A percentile compares a stretch with the other conserved stretches of the same genome.
These are phyloP conservation scores for Cataglyphis cursor DNA, from an alignment of 2,888 invertebrate species.

Conservation along the genomic window DNA sequence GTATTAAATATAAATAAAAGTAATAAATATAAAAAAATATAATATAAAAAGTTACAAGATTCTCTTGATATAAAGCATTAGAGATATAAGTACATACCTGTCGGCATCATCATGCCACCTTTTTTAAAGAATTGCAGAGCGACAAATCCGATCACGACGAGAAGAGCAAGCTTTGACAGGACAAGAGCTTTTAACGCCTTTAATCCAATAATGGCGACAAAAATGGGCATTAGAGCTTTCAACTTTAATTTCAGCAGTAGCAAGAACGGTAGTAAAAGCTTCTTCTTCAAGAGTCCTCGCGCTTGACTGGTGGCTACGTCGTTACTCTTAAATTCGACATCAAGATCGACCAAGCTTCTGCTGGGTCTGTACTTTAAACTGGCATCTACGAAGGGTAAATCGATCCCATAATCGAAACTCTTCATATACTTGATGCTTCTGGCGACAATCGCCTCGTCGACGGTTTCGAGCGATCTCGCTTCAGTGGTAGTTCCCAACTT, in stretches of 20 bases:
- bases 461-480: slow-evolving; percentile 81
- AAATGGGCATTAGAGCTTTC: slow-evolving; percentile 94
- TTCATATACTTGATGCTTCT: slow-evolving; percentile 91
- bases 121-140: slow-evolving; percentile 93
- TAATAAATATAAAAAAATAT: too few relatives aligned
- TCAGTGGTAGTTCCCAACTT: slow-evolving; percentile 88
- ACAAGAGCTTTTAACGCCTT: slow-evolving; percentile 95
- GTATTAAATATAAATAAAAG: background rate
- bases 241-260: slow-evolving; percentile 94
- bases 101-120: slow-evolving; percentile 89
- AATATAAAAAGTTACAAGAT: background rate
- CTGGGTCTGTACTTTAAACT: slow-evolving; percentile 83
- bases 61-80: background rate
- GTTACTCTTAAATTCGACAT: slow-evolving; percentile 85
- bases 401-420: slow-evolving; percentile 92
- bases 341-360: slow-evolving; percentile 85
- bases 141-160: slow-evolving; percentile 93
- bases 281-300: slow-evolving; percentile 93
- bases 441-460: slow-evolving; percentile 92
- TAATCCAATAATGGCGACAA: slow-evolving; percentile 92
- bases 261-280: slow-evolving; percentile 92
- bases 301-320: slow-evolving; percentile 87
- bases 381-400: slow-evolving; percentile 88
- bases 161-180: slow-evolving; percentile 94
- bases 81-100: slow-evolving; percentile 77